phyloP scores from a whole-genome alignment of 2,888 invertebrate species.

The Homarus gammarus region DNA sequence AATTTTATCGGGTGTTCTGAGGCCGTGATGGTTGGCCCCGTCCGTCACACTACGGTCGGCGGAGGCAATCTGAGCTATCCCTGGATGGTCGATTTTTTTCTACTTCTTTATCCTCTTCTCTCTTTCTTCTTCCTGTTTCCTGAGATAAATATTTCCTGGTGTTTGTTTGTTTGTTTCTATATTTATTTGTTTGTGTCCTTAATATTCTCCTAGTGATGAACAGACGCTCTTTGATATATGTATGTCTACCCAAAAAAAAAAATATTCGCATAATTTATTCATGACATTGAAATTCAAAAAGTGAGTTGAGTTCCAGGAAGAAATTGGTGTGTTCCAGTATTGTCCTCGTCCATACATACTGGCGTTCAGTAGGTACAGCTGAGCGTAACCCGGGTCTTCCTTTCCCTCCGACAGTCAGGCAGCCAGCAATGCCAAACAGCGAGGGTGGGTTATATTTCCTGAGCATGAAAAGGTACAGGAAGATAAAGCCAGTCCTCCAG shows the following conservation, averaged over 20 bases:
- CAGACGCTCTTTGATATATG: too few relatives aligned
- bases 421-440: constrained; percentile 33
- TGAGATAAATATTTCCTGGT: too few relatives aligned
- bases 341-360: neutral
- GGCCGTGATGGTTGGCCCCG: constrained; percentile 52
- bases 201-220: too few relatives aligned
- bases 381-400: constrained; percentile 17
- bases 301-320: neutral
- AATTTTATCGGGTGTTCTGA: constrained; percentile 63
- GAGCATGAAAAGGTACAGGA: constrained; percentile 63
- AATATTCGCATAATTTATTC: neutral
- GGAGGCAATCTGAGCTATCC: constrained; percentile 27
- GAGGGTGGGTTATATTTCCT: constrained; percentile 60
- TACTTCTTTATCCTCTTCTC: neutral
- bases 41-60: constrained; percentile 27
- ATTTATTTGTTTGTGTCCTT: too few relatives aligned
- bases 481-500: constrained; percentile 41
- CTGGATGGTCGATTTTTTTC: neutral
- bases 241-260: too few relatives aligned
- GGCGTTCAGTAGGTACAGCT: neutral
- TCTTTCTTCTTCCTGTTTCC: too few relatives aligned
- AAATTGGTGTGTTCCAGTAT: neutral
- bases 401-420: constrained; percentile 14
- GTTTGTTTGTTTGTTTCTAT: too few relatives aligned
- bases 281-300: neutral